Evolutionary conservation across 1,140 invertebrate genomes (phyloP).

Genomic region (Hylyphantes graminicola): DNA sequence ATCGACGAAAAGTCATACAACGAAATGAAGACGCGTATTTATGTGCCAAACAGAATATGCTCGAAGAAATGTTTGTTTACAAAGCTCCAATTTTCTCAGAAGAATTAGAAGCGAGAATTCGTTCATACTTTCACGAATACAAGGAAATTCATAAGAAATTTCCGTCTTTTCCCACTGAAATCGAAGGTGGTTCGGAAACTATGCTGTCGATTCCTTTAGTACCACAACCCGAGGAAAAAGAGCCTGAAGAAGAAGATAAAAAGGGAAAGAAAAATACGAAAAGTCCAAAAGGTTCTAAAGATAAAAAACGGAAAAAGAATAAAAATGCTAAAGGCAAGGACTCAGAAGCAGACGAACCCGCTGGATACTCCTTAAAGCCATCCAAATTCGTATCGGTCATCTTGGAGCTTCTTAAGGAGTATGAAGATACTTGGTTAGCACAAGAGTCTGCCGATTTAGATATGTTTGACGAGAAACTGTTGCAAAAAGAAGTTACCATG

Average conservation of each 20-base stretch:
- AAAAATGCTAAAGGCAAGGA: slow-evolving; percentile 9
- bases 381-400: slow-evolving; percentile 26
- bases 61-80: slow-evolving; percentile 10
- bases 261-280: slow-evolving; percentile 2
- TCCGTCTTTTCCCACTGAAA: slow-evolving; percentile 30
- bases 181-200: slow-evolving; percentile 20
- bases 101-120: slow-evolving; percentile 42
- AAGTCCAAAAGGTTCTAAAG: background rate
- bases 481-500: slow-evolving; percentile 13
- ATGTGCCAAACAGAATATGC: background rate
- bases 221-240: background rate
- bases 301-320: background rate
- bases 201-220: background rate
- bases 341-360: slow-evolving; percentile 11
- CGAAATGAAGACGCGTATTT: slow-evolving; percentile 36
- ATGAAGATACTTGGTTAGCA: slow-evolving; percentile 4
- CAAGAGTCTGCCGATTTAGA: background rate
- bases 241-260: slow-evolving; percentile 15
- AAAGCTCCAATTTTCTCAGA: slow-evolving; percentile 19
- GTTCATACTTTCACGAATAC: slow-evolving; percentile 20
- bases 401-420: slow-evolving; percentile 10
- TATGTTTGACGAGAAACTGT: background rate
- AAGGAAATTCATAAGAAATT: background rate
- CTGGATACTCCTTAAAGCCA: slow-evolving; percentile 7
- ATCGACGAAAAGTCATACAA: slow-evolving; percentile 16